Percentiles rank a stretch among this genome's conserved stretches.
Conservation (phyloP, 2,113 vertebrate genomes). For the Hylia prasina region DNA sequence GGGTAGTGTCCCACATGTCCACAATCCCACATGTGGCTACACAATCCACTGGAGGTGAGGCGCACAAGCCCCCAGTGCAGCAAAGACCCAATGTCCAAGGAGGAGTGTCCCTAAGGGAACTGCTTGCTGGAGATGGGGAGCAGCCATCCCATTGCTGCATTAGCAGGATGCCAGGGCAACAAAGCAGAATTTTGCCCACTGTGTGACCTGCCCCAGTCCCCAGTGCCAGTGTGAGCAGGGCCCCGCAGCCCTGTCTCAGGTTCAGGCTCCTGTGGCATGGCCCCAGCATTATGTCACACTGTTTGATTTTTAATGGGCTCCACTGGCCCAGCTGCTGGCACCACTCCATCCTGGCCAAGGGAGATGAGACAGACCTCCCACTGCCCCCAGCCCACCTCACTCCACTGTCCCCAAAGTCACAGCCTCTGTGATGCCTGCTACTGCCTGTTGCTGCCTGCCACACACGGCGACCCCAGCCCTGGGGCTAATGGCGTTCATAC, state of each 20-base stretch:
- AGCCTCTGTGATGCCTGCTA: not conserved
- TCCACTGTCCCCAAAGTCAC: not conserved
- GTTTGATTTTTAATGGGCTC: not conserved
- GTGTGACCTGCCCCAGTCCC: not conserved
- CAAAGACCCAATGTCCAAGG: not conserved
- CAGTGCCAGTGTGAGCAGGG: fast-evolving
- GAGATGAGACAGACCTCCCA: not conserved
- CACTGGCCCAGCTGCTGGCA: not conserved
- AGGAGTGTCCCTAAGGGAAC: not conserved
- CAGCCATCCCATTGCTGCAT: fast-evolving
- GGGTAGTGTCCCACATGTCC: not conserved
- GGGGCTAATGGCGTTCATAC: not conserved
- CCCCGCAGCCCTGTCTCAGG: fast-evolving
- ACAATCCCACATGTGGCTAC: not conserved
- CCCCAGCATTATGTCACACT: not conserved
- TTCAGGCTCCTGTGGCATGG: fast-evolving
- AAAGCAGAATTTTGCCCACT: not conserved
- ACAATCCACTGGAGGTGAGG: not conserved
- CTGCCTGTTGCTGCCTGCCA: not conserved
- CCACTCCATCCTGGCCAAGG: not conserved
- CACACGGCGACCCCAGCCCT: fast-evolving
- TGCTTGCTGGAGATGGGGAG: not conserved
- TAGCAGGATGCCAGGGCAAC: not conserved
- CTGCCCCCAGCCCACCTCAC: not conserved
- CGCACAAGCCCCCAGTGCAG: not conserved